Evolutionary conservation across 2,797 vertebrate species (phyloP).

Genomic region (Valencia hispanica): DNA sequence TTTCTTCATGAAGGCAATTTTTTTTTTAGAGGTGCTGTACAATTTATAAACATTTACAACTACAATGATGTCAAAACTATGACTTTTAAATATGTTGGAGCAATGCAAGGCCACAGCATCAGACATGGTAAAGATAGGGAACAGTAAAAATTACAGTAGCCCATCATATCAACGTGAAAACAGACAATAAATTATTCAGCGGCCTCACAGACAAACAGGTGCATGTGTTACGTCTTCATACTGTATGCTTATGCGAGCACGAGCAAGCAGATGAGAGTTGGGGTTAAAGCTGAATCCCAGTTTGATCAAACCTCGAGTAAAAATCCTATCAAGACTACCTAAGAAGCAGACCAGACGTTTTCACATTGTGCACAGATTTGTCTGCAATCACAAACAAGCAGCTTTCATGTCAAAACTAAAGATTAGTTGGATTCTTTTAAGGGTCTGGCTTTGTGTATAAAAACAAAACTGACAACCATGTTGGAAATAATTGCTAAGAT

Average conservation of each 20-base stretch:
- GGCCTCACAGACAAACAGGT: constrained; percentile 42
- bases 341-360: constrained; percentile 16
- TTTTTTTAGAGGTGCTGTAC: constrained; percentile 97
- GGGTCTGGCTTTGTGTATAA: not conserved
- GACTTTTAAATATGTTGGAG: constrained; percentile 73
- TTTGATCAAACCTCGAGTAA: constrained; percentile 5
- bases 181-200: constrained; percentile 63
- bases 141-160: constrained; percentile 77
- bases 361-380: constrained; percentile 13
- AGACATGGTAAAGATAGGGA: constrained; percentile 72
- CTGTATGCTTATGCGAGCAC: constrained; percentile 36
- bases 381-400: constrained; percentile 3
- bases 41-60: constrained; percentile 99
- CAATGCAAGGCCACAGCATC: constrained; percentile 93
- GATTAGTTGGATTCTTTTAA: not conserved
- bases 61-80: constrained; percentile 84
- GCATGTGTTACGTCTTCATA: constrained; percentile 27
- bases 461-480: not conserved
- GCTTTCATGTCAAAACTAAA: not conserved
- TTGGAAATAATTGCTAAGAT: not conserved
- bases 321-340: constrained; percentile 23
- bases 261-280: constrained; percentile 24
- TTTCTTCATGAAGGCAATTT: constrained; percentile 84
- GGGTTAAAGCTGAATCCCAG: not conserved
- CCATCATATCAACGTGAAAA: constrained; percentile 58